A percentile compares a stretch with the other conserved stretches of the same genome.
These are phyloP conservation scores for Hipparchia semele DNA, from an alignment of 2,888 invertebrate genomes.

Conservation along the genomic window DNA sequence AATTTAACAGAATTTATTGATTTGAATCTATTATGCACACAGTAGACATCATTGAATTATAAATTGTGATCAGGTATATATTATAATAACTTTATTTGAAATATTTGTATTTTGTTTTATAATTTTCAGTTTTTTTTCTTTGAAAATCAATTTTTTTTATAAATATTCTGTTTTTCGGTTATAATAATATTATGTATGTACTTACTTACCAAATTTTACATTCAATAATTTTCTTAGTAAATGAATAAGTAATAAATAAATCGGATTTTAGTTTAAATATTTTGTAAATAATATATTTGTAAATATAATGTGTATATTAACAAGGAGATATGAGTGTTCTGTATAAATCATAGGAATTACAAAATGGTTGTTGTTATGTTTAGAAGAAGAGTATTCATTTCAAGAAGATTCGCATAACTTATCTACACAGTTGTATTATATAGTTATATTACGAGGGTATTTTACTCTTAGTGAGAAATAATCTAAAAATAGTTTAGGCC, in stretches of 20 bases:
- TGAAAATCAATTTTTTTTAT: background rate
- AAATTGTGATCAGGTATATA: background rate
- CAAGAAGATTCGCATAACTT: no score
- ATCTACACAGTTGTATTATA: no score
- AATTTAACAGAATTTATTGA: background rate
- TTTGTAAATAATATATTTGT: conserved; percentile 6
- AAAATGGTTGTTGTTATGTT: background rate
- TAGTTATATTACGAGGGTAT: no score
- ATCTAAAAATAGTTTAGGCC: no score
- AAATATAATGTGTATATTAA: background rate
- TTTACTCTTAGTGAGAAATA: no score
- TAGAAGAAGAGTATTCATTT: no score
- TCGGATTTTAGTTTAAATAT: background rate
- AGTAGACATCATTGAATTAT: background rate
- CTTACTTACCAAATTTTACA: background rate
- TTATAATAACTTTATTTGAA: background rate
- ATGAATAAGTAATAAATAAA: background rate
- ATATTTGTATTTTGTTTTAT: background rate
- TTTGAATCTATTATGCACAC: background rate
- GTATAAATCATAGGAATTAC: background rate
- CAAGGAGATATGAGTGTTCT: background rate
- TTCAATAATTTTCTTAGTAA: background rate
- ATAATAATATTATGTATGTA: background rate
- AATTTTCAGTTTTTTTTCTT: background rate
- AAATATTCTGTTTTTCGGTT: background rate